These are phyloP conservation scores for Cyprinus carpio DNA, from an alignment of 2,113 vertebrate genomes.

Conservation along the genomic window DNA sequence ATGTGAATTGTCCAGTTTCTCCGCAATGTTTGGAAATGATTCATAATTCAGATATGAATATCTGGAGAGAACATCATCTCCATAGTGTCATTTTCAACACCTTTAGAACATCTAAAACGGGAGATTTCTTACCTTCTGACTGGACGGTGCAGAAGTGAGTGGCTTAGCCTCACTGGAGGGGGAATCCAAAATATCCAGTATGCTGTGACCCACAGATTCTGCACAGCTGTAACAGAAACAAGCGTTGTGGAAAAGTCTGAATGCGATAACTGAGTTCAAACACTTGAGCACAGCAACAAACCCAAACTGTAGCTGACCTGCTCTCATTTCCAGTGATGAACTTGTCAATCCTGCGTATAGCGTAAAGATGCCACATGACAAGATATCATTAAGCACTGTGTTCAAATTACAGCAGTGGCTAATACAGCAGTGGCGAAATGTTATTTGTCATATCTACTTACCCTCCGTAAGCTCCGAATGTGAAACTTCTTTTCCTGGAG, in stretches of 20 bases:
- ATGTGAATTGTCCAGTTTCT: not conserved
- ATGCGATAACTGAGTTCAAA: slow-evolving; percentile 20
- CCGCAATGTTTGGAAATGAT: not conserved
- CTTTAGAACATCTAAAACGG: not conserved
- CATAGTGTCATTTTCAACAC: not conserved
- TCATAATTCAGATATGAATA: not conserved
- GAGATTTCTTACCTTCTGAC: slow-evolving; percentile 77
- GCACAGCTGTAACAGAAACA: slow-evolving; percentile 62
- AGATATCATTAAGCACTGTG: not conserved
- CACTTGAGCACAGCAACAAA: not conserved
- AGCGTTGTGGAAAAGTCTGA: slow-evolving; percentile 41
- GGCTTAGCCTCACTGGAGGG: slow-evolving; percentile 69
- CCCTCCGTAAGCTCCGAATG: slow-evolving; percentile 79
- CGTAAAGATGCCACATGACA: slow-evolving; percentile 51
- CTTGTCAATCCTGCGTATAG: slow-evolving; percentile 62
- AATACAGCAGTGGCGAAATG: not conserved
- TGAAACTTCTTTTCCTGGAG: slow-evolving; percentile 79
- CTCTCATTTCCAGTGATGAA: slow-evolving; percentile 66
- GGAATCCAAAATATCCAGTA: slow-evolving; percentile 74
- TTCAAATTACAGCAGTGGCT: not conserved
- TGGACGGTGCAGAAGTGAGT: slow-evolving; percentile 66
- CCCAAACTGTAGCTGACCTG: slow-evolving; percentile 55
- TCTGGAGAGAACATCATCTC: not conserved
- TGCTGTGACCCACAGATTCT: slow-evolving; percentile 64
- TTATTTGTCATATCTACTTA: slow-evolving; percentile 63